Conservation (phyloP, 2,888 invertebrate species). For the Gisinianus flammeolus region DNA sequence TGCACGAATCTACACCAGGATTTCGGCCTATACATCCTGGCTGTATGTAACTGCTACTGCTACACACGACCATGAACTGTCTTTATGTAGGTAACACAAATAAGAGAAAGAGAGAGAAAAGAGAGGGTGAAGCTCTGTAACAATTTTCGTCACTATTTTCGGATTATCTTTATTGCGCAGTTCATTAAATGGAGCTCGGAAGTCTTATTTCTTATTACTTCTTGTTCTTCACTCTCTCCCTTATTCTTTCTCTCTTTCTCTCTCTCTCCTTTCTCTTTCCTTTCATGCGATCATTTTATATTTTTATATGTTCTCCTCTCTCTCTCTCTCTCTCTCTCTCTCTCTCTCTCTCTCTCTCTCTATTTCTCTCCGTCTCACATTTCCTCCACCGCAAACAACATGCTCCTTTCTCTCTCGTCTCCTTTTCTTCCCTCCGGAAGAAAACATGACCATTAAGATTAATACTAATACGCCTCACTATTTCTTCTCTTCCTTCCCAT, state of each 20-base stretch:
- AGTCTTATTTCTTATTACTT: constrained; percentile 9
- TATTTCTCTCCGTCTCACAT: not conserved
- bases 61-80: not conserved
- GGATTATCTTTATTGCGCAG: constrained; percentile 16
- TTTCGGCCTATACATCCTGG: not conserved
- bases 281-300: not conserved
- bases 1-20: too few species aligned
- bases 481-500: too few species aligned
- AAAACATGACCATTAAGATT: not conserved
- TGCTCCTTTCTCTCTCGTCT: not conserved
- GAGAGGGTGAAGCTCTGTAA: not conserved
- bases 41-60: not conserved
- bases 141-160: constrained; percentile 15
- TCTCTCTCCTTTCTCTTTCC: not conserved
- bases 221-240: not conserved
- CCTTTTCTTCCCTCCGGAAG: not conserved
- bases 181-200: not conserved
- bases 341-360: not conserved
- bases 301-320: not conserved
- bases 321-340: not conserved
- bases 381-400: not conserved
- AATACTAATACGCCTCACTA: not conserved
- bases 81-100: not conserved
- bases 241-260: not conserved
- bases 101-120: not conserved